Evolutionary conservation across 1,140 invertebrate species (phyloP).

Genomic region (Drusus annulatus): DNA sequence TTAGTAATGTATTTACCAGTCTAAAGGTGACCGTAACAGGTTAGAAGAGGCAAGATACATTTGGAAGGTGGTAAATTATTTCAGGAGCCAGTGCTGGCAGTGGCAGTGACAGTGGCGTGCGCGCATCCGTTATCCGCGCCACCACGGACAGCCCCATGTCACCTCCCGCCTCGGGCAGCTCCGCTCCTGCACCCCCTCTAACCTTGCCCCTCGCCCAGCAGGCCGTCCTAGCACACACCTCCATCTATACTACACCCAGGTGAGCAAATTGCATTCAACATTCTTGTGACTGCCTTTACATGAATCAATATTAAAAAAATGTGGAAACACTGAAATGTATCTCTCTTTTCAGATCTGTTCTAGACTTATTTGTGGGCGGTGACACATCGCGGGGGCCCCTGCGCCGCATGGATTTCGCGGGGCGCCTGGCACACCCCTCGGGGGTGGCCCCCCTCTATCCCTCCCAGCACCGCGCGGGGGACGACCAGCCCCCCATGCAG

Average conservation of each 20-base stretch:
- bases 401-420: conserved; percentile 83
- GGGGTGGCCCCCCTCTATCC: conserved; percentile 85
- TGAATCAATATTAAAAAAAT: too few species aligned
- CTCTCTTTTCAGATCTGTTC: conserved; percentile 69
- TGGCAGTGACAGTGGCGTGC: conserved; percentile 63
- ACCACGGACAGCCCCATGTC: conserved; percentile 89
- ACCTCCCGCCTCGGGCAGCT: conserved; percentile 71
- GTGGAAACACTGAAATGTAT: too few species aligned
- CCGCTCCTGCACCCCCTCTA: conserved; percentile 55
- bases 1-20: too few species aligned
- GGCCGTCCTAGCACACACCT: conserved; percentile 43
- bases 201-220: conserved; percentile 35
- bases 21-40: too few species aligned
- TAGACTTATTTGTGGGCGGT: conserved; percentile 77
- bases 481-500: conserved; percentile 50
- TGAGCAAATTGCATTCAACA: conserved; percentile 39
- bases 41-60: too few species aligned
- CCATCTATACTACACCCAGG: conserved; percentile 58
- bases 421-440: conserved; percentile 78
- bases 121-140: conserved; percentile 81
- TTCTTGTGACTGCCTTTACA: too few species aligned
- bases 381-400: conserved; percentile 71
- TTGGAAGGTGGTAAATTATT: too few species aligned
- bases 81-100: conserved; percentile 46
- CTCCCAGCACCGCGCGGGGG: conserved; percentile 69